Evolutionary conservation across 2,113 vertebrate species (phyloP), one percentile per base, ranked within the genome.

Genomic region (Kobus ellipsiprymnus): DNA sequence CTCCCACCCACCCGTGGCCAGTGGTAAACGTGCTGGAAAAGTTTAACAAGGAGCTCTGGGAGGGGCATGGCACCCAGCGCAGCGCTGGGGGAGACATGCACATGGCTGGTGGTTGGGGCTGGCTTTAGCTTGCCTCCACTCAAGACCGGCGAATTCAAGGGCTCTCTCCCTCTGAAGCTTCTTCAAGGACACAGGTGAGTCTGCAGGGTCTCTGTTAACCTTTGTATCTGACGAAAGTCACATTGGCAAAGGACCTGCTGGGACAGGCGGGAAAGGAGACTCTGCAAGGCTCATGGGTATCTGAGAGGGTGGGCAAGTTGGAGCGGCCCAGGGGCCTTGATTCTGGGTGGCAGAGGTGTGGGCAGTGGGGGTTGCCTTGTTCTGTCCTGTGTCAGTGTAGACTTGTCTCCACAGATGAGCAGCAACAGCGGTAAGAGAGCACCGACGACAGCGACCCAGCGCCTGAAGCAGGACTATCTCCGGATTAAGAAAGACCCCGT

Each of bases 401-500:
- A 40, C 23, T 30, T 96, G 12, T 87, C 86, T 92, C 81, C 4
- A 36, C 46, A 99, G 99, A 99, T 99, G 99, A 99, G 99, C 99
- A 99, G 93, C 99, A 99, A 98, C 99, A 99, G 99, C 98, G 99
- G 98, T 92, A 99, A 99, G 99, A 99, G 99, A 98, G 99, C 99
- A 98, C 99, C 99, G 27, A 99, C 99, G 3, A 99, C 99, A 98
- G 99, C 99, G 57, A 99, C 99, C 1, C 99, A 99, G 99, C 98
- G 99, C 88, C 99, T 99, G 93, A 99, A 99, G 90, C 99, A 99
- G 98, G 99, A 99, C 99, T 99, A 99, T 98, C 99, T 99, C 97
- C 99, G 99, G 64, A 99, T 99, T 96, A 99, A 99, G 98, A 99
- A 99, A 99, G 99, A 99, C 98, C 99, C 99, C 1, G 99, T 99